phyloP scores from a whole-genome alignment of 2,113 vertebrate genomes.

The Psittacula cyanocephala region DNA sequence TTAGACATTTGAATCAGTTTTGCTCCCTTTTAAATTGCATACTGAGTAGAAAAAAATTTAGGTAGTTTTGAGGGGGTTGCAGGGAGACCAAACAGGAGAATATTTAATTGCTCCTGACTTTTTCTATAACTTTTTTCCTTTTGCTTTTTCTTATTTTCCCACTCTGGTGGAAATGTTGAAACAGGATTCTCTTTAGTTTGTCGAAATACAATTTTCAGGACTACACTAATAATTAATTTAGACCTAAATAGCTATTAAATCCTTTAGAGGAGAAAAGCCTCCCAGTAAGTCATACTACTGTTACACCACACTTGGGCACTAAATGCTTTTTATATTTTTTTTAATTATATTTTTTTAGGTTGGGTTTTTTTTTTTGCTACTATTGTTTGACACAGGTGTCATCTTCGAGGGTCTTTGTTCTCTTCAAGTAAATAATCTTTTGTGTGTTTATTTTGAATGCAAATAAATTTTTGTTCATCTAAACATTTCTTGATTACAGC shows the following conservation, averaged over 20 bases:
- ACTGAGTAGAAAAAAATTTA: neutral
- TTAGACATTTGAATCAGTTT: neutral
- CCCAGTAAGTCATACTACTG: neutral
- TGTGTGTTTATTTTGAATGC: neutral
- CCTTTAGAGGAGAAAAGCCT: neutral
- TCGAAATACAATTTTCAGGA: neutral
- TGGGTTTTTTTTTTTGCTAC: neutral
- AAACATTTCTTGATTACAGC: neutral
- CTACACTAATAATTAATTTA: neutral
- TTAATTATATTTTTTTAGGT: too few species aligned
- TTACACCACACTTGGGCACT: neutral
- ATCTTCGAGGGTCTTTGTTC: neutral
- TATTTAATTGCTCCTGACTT: neutral
- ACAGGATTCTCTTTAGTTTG: neutral
- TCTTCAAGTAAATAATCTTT: neutral
- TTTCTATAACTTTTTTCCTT: neutral
- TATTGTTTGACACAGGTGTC: neutral
- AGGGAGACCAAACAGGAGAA: neutral
- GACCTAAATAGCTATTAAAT: neutral
- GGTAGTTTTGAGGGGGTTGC: neutral
- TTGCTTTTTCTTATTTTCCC: neutral
- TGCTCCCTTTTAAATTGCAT: neutral
- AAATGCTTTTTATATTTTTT: neutral
- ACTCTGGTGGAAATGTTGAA: neutral
- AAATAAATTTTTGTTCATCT: conserved; percentile 4